A percentile compares a stretch with the other conserved stretches of the same genome.
Conservation (phyloP, 2,888 invertebrate genomes). For the Thalpophila matura region DNA sequence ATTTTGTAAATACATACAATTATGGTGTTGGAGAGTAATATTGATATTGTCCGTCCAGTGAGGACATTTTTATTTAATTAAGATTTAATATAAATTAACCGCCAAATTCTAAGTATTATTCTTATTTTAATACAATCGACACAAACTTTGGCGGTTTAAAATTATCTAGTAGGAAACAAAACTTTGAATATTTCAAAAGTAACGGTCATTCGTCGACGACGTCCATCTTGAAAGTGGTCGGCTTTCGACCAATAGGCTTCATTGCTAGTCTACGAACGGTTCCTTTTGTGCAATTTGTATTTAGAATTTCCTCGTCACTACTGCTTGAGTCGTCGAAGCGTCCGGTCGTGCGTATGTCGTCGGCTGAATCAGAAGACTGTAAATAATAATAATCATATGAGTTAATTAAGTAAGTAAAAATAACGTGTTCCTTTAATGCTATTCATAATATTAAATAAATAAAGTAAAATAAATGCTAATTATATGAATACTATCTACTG, state of each 20-base stretch:
- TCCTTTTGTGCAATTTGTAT: constrained; percentile 75
- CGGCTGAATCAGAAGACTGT: constrained; percentile 84
- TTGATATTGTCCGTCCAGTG: constrained; percentile 34
- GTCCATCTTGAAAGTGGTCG: constrained; percentile 83
- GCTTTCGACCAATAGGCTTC: constrained; percentile 82
- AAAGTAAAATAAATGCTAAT: too few species aligned
- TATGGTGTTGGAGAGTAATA: constrained; percentile 1
- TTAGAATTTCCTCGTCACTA: constrained; percentile 85
- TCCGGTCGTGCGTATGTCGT: constrained; percentile 77
- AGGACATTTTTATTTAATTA: constrained; percentile 4
- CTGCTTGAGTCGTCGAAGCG: constrained; percentile 84
- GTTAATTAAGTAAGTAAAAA: not conserved
- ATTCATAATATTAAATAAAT: not conserved
- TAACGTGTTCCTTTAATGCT: not conserved
- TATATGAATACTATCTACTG: not conserved
- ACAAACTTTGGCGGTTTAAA: constrained; percentile 56
- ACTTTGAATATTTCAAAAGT: constrained; percentile 48
- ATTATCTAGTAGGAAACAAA: constrained; percentile 48
- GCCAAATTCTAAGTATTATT: constrained; percentile 12
- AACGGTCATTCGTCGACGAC: constrained; percentile 82
- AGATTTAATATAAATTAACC: constrained; percentile 38
- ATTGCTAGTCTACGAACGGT: constrained; percentile 82
- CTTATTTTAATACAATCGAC: constrained; percentile 35
- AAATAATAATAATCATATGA: constrained; percentile 30
- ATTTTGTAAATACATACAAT: constrained; percentile 20